phyloP scores from a whole-genome alignment of 2,888 invertebrate genomes.

The Thymelicus lineola region DNA sequence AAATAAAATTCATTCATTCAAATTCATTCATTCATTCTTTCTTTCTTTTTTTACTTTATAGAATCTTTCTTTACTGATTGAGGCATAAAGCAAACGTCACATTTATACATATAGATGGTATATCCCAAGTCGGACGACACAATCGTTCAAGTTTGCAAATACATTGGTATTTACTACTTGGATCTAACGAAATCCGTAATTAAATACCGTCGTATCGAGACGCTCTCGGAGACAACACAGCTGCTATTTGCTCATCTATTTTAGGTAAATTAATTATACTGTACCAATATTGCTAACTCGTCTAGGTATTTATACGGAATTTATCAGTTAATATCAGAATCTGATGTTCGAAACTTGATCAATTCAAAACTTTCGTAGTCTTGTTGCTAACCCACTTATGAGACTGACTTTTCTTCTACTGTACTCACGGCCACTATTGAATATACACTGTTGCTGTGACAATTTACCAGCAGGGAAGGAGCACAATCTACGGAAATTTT shows the following conservation, averaged over 20 bases:
- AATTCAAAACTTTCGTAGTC: not conserved
- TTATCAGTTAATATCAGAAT: too few species aligned
- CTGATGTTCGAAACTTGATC: not conserved
- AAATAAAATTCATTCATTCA: too few species aligned
- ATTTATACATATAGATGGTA: not conserved
- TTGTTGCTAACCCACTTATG: not conserved
- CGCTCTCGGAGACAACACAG: constrained; percentile 1
- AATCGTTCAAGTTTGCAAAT: not conserved
- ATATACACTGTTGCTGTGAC: too few species aligned
- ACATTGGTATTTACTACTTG: not conserved
- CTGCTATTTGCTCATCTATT: constrained; percentile 10
- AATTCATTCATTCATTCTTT: too few species aligned
- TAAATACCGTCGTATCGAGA: constrained; percentile 2
- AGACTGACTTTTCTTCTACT: too few species aligned
- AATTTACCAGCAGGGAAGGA: too few species aligned
- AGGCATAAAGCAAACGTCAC: not conserved
- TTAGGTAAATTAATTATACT: constrained; percentile 9
- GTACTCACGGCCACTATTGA: too few species aligned
- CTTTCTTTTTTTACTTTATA: too few species aligned
- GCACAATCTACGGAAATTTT: too few species aligned
- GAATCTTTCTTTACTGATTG: too few species aligned
- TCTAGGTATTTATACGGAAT: not conserved
- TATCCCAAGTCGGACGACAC: not conserved
- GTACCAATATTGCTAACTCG: constrained; percentile 5
- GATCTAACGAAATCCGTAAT: constrained; percentile 5